Percentiles rank a stretch among this genome's conserved stretches.
Conservation (phyloP, 2,888 invertebrate species). For the Thelaira solivaga region DNA sequence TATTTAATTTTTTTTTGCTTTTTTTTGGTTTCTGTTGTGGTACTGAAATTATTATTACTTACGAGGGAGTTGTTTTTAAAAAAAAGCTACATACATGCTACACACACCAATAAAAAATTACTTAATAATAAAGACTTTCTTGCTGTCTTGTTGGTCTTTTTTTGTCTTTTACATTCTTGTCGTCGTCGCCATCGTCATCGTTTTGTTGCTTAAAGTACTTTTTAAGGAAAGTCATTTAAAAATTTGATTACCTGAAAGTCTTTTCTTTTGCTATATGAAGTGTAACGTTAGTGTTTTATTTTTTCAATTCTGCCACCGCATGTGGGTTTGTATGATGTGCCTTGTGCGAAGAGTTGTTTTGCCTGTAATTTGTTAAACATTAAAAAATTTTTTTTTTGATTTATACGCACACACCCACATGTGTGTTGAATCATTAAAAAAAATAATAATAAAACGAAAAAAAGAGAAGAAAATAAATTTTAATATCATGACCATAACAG, state of each 20-base stretch:
- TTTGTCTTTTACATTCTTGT: conserved; percentile 22
- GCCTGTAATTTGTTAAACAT: conserved; percentile 47
- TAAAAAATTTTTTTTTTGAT: no score
- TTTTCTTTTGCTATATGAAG: conserved; percentile 6
- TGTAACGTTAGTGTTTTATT: neutral
- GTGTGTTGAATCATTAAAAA: neutral
- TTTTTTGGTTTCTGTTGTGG: neutral
- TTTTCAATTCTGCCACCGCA: neutral
- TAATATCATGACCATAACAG: conserved; percentile 34
- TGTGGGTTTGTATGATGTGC: conserved; percentile 29
- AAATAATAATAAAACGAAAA: neutral
- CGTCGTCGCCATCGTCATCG: conserved; percentile 19
- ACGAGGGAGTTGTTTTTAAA: conserved; percentile 52
- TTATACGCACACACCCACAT: conserved; percentile 41
- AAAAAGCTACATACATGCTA: no score
- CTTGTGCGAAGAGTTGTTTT: conserved; percentile 25
- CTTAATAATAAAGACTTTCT: conserved; percentile 56
- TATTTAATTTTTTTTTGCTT: neutral
- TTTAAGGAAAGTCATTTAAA: conserved; percentile 58
- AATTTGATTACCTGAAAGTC: conserved; percentile 58
- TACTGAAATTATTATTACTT: conserved; percentile 10
- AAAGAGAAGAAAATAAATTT: neutral
- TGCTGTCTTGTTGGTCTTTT: neutral
- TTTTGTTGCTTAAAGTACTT: conserved; percentile 41
- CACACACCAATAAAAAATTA: no score